A percentile compares a stretch with the other conserved stretches of the same genome.
phyloP scores from a whole-genome alignment of 2,797 vertebrate species.

The Argya squamiceps region DNA sequence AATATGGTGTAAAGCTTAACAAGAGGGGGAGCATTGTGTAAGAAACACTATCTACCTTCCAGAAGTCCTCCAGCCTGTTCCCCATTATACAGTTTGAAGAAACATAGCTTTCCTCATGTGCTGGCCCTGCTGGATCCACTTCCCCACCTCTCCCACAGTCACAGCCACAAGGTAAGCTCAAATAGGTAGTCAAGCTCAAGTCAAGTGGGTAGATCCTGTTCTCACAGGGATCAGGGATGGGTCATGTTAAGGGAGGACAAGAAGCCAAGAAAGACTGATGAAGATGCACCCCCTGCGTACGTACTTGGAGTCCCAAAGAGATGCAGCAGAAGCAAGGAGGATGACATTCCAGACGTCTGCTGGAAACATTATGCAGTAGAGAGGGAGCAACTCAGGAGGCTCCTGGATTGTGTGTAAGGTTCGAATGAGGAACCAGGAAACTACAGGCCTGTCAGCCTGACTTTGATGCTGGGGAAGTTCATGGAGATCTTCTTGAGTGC shows the following conservation, averaged over 20 bases:
- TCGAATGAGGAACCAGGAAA: neutral
- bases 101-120: neutral
- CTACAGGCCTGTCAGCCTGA: neutral
- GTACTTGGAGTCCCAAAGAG: neutral
- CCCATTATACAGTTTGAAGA: neutral
- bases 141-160: neutral
- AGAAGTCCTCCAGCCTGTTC: neutral
- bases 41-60: neutral
- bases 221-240: neutral
- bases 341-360: neutral
- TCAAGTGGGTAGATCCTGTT: neutral
- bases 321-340: neutral
- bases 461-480: neutral
- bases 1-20: neutral
- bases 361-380: neutral
- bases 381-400: neutral
- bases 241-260: neutral
- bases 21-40: neutral
- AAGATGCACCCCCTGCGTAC: rapidly evolving
- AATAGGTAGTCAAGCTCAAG: too few relatives aligned
- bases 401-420: neutral
- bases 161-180: neutral
- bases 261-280: neutral
- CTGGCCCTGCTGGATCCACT: neutral
- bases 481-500: neutral